Evolutionary conservation across 2,113 vertebrate genomes (phyloP), one percentile per base, ranked within the genome.

Genomic region (Nymphicus hollandicus): DNA sequence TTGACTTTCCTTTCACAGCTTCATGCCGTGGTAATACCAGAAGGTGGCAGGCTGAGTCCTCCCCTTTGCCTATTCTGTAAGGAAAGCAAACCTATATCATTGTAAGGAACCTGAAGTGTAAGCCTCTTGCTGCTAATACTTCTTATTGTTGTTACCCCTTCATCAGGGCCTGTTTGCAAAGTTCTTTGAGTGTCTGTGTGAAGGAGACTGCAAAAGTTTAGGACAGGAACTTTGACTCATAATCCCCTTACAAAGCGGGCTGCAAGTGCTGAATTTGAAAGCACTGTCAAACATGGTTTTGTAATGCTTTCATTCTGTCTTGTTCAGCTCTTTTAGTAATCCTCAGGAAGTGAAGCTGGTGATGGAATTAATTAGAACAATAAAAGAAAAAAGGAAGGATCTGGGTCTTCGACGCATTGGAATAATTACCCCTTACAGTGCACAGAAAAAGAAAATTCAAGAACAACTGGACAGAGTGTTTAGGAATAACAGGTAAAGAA

Each of bases 391-490:
- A 82, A 97, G 71, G 86, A 98, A 69, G 35, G 97, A 98, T 19
- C 35, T 96, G 18, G 73, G 81, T 58, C 81, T 86, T 39, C 98
- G 97, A 49, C 97, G 89, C 60, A 97, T 99, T 69, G 99, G 98
- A 13, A 97, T 99, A 61, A 99, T 99, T 89, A 99, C 99, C 5
- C 99, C 98, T 39, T 99, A 99, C 94, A 98, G 97, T 1, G 98
- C 98, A 7, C 99, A 99, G 96, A 99, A 99, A 89, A 97, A 35
- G 37, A 97, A 79, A 93, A 98, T 99, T 61, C 93, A 96, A 65
- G 96, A 96, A 2, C 97, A 98, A 9, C 78, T 98, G 87, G 97
- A 97, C 58, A 97, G 65, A 93, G 96, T 86, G 7, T 98, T 98
- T 92, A 96, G 91, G 49, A 97, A 79, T 47, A 97, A 91, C 84